These are phyloP conservation scores for Caenorhabditis virilis DNA, from an alignment of 2,888 invertebrate genomes.

Conservation along the genomic window DNA sequence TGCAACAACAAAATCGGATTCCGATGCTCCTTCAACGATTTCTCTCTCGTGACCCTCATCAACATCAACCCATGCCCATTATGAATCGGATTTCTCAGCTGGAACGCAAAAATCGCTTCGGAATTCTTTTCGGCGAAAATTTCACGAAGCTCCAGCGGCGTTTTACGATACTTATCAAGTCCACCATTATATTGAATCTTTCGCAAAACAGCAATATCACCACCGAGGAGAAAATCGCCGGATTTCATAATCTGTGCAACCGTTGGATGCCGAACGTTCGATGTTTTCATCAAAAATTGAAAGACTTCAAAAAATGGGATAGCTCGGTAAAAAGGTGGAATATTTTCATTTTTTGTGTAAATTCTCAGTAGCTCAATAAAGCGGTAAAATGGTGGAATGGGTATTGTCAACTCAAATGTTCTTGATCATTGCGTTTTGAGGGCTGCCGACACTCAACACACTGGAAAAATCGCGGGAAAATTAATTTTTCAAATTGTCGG, in stretches of 20 bases:
- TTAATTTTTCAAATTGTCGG: too few species aligned
- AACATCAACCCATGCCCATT: slow-evolving; percentile 97
- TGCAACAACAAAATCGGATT: slow-evolving; percentile 92
- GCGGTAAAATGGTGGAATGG: too few species aligned
- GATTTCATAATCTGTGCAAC: slow-evolving; percentile 83
- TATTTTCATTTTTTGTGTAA: too few species aligned
- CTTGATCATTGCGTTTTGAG: too few species aligned
- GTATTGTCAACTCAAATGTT: too few species aligned
- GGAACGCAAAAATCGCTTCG: slow-evolving; percentile 97
- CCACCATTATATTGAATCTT: slow-evolving; percentile 91
- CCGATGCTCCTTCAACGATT: slow-evolving; percentile 82
- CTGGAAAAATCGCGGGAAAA: too few species aligned
- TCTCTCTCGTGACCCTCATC: slow-evolving; percentile 89
- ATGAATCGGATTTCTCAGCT: slow-evolving; percentile 90
- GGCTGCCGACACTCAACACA: too few species aligned
- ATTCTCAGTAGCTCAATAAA: too few species aligned
- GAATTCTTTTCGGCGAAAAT: slow-evolving; percentile 81
- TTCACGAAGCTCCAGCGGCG: slow-evolving; percentile 85
- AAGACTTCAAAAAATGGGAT: too few species aligned
- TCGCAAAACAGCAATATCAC: slow-evolving; percentile 83
- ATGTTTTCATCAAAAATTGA: too few species aligned
- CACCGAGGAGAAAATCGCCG: slow-evolving; percentile 94
- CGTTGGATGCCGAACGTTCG: slow-evolving; percentile 66
- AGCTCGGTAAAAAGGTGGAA: too few species aligned
- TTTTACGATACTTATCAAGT: slow-evolving; percentile 87